Percentiles rank a stretch among this genome's conserved stretches.
Evolutionary conservation across 2,113 vertebrate species (phyloP).

Genomic region (Triplophysa dalaica): DNA sequence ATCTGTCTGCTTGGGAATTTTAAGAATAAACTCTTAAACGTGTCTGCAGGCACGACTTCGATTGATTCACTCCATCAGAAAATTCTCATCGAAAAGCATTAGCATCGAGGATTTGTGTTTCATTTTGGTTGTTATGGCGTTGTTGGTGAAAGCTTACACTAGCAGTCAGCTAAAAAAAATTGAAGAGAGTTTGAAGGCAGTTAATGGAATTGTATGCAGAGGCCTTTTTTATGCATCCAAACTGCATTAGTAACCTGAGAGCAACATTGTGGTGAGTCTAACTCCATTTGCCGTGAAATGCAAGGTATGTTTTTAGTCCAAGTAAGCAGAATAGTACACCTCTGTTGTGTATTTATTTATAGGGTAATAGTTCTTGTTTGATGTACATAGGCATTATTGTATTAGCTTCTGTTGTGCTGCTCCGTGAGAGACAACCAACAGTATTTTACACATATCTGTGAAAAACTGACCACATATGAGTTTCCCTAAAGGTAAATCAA

Average conservation of each 20-base stretch:
- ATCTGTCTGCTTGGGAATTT: not conserved
- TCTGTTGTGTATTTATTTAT: not conserved
- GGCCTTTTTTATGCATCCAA: not conserved
- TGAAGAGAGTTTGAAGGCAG: not conserved
- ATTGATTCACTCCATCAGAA: constrained; percentile 10
- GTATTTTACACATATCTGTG: not conserved
- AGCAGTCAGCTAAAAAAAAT: not conserved
- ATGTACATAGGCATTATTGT: not conserved
- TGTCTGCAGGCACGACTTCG: not conserved
- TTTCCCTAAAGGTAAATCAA: no score
- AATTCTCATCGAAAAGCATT: constrained; percentile 6
- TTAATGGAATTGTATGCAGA: constrained; percentile 27
- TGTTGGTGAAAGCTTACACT: not conserved
- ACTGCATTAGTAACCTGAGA: constrained; percentile 32
- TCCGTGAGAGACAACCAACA: no score
- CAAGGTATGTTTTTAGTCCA: not conserved
- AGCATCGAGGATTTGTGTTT: not conserved
- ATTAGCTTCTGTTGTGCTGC: no score
- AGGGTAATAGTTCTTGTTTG: not conserved
- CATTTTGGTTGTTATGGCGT: not conserved
- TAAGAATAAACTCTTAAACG: not conserved
- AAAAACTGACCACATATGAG: not conserved
- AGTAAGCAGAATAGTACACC: constrained; percentile 11
- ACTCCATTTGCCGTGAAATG: not conserved
- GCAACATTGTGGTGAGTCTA: constrained; percentile 4